Base-by-base conservation (phyloP, 2,113 vertebrate genomes). In the Amazona guildingii region DNA sequence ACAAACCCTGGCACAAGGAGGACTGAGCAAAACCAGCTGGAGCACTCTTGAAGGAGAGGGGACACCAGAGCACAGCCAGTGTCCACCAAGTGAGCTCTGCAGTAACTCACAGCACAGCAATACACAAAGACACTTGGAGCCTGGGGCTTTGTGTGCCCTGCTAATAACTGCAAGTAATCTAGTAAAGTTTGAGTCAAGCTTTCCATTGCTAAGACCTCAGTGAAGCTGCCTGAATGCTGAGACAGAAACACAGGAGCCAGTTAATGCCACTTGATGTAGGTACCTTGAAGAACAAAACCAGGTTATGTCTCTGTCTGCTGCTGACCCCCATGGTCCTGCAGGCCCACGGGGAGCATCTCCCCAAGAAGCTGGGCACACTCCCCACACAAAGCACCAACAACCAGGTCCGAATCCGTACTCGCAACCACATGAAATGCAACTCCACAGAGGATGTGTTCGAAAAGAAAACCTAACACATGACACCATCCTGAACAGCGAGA, bases 91-190 rank as follows among this genome's bases (percentile, higher is more conserved):
- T n/a, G 21, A 43, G 46, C 49, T 37, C 67, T 2, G 39, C 59
- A 70, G 49, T 28, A 61, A 31, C 2, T 43, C 16, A 6, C 11
- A 48, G 8, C 33, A 59, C 13, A 31, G 9, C 61, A 19, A 64
- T 1, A 1, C 0, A 6, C 10, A 31, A 62, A 25, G 44, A 19
- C 23, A 31, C 4, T 0, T 0, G 0, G 21, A 39, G 33, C 35
- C 2, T 10, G 11, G 66, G 63, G 57, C 23, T 82, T 11, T 2
- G 2, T 8, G 31, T 35, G 17, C 70, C n/a, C 86, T 28, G 39
- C 14, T 3, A 54, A 48, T 64, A 33, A 27, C 39, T 51, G 13
- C 44, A 13, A 66, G 52, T 13, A 6, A 12, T 14, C 4, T 18
- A 35, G 10, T 3, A 66, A 52, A 17, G 1, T 8, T 24, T 43